These are phyloP conservation scores for Nymphalis io DNA, from an alignment of 1,140 invertebrate species.

Conservation along the genomic window DNA sequence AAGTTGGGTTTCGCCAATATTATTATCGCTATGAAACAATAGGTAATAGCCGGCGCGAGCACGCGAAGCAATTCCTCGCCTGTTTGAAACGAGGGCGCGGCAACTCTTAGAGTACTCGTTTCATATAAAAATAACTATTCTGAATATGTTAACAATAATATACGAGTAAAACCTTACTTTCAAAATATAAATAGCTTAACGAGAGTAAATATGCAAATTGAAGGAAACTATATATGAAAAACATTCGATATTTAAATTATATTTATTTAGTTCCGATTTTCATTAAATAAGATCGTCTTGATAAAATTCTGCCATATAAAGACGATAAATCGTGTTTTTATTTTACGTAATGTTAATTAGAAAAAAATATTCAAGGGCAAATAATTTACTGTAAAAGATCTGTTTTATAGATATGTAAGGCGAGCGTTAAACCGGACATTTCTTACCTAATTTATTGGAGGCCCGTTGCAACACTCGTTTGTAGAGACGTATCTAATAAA, in stretches of 20 bases:
- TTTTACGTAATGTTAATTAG: neutral
- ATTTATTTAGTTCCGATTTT: too few relatives aligned
- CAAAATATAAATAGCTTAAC: too few relatives aligned
- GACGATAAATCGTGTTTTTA: neutral
- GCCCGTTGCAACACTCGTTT: constrained; percentile 40
- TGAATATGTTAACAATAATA: neutral
- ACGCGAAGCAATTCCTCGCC: constrained; percentile 39
- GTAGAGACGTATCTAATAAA: constrained; percentile 50
- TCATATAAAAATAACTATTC: constrained; percentile 10
- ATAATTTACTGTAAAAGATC: constrained; percentile 9
- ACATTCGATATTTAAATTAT: too few relatives aligned
- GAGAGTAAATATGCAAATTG: neutral
- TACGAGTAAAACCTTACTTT: too few relatives aligned
- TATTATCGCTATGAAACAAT: constrained; percentile 66
- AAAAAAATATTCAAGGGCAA: neutral
- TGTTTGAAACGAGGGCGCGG: constrained; percentile 31
- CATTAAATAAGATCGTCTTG: too few relatives aligned
- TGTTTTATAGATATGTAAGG: constrained; percentile 50
- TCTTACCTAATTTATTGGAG: constrained; percentile 59
- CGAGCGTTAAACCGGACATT: constrained; percentile 51
- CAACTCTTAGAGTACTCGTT: constrained; percentile 17
- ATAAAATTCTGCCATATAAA: neutral
- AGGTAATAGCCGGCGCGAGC: constrained; percentile 34
- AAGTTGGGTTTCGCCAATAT: constrained; percentile 54
- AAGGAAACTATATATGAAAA: neutral